Evolutionary conservation across 1,140 invertebrate genomes (phyloP), one percentile per base, ranked within the genome.

Genomic region (Philaenus spumarius): DNA sequence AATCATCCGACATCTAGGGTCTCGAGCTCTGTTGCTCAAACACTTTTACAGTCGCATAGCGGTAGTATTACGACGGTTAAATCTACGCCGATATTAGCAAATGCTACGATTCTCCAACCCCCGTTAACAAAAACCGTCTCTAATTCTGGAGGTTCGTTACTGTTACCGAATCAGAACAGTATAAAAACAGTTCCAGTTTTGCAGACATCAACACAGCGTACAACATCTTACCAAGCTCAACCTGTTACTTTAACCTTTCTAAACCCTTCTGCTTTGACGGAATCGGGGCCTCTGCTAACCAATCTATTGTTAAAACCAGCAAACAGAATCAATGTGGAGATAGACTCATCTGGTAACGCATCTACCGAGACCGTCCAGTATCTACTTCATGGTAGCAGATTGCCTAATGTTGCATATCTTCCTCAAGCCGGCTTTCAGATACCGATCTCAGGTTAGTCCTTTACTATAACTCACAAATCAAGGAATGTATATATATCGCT

Each of bases 401-500:
- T 74, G 14, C 72, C 72, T 55, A 72, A 73, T 65, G 62, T 74
- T 11, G 73, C 69, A 62, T 34, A 64, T n/a, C 58, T 59, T 17
- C 58, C 55, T 45, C 64, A 60, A 50, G 48, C 70, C 55, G 65
- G 67, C 22, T 75, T 76, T 61, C 72, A 76, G 12, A 71, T 76
- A 66, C 72, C 74, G 23, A 73, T 75, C 57, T 72, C 71, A 61
- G 74, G 74, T 75, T 56, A 69, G 64, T n/a, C n/a, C n/a, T n/a
- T n/a, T n/a, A n/a, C n/a, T n/a, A n/a, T n/a, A n/a, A n/a, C n/a
- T n/a, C n/a, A n/a, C n/a, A n/a, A n/a, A n/a, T n/a, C n/a, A n/a
- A n/a, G n/a, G n/a, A n/a, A n/a, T n/a, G n/a, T n/a, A n/a, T n/a
- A n/a, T n/a, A n/a, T n/a, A n/a, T n/a, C n/a, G n/a, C n/a, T n/a